phyloP scores from a whole-genome alignment of 2,888 invertebrate genomes.

The Coremacera marginata region DNA sequence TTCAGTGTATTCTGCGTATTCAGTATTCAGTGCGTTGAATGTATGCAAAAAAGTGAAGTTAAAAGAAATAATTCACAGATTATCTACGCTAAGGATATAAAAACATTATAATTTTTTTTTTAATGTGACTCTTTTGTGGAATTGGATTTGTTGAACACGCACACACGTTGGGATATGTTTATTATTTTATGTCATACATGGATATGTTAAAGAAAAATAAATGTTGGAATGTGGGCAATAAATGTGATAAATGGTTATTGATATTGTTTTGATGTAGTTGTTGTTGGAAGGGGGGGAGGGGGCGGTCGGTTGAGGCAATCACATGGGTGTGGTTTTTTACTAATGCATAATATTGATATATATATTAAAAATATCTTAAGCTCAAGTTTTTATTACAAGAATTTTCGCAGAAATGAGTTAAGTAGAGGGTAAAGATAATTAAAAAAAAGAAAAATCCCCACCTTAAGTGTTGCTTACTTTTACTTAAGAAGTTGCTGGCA shows the following conservation, averaged over 20 bases:
- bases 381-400: no score
- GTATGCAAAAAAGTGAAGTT: constrained; percentile 6
- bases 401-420: no score
- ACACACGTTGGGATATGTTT: constrained; percentile 22
- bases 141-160: constrained; percentile 34
- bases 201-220: not conserved
- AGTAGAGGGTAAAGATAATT: not conserved
- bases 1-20: not conserved
- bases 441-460: not conserved
- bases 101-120: not conserved
- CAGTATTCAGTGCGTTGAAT: not conserved
- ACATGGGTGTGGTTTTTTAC: no score
- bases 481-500: not conserved
- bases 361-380: no score
- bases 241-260: constrained; percentile 34
- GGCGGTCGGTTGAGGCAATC: no score
- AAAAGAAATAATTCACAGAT: constrained; percentile 30
- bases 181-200: constrained; percentile 25
- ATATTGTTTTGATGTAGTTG: constrained; percentile 9
- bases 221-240: constrained; percentile 24
- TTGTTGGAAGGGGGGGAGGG: not conserved
- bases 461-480: not conserved
- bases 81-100: constrained; percentile 32
- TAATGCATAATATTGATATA: no score
- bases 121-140: constrained; percentile 11